Evolutionary conservation across 1,140 invertebrate species (phyloP).

Genomic region (Drosophila kohkoa): DNA sequence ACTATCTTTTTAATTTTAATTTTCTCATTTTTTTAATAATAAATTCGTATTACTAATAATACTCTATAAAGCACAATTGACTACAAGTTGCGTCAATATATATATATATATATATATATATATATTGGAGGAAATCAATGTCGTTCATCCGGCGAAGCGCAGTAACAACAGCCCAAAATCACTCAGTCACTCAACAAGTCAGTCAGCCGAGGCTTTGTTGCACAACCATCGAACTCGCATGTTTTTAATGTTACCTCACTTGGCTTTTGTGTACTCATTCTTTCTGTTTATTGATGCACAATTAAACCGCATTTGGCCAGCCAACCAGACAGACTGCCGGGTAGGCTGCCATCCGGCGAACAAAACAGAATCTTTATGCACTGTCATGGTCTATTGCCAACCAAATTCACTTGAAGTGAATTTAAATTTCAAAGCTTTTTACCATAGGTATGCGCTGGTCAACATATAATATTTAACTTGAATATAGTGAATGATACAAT

Average conservation of each 20-base stretch:
- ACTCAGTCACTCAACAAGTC: slow-evolving; percentile 44
- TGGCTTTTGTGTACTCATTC: slow-evolving; percentile 43
- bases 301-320: slow-evolving; percentile 63
- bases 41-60: too few relatives aligned
- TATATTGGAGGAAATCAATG: slow-evolving; percentile 36
- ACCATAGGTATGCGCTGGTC: slow-evolving; percentile 9
- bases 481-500: not conserved
- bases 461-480: not conserved
- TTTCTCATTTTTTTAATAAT: too few relatives aligned
- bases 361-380: slow-evolving; percentile 64
- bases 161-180: slow-evolving; percentile 31
- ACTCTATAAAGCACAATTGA: too few relatives aligned
- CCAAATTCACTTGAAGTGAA: slow-evolving; percentile 58
- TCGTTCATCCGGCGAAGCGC: slow-evolving; percentile 37
- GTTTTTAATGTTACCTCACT: slow-evolving; percentile 45
- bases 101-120: not conserved
- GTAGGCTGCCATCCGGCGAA: slow-evolving; percentile 49
- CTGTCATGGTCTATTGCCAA: slow-evolving; percentile 75
- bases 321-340: slow-evolving; percentile 36
- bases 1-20: too few relatives aligned
- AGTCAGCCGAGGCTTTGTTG: slow-evolving; percentile 56
- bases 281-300: slow-evolving; percentile 65
- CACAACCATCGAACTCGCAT: slow-evolving; percentile 40
- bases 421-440: slow-evolving; percentile 42
- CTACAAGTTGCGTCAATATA: not conserved